A percentile compares a stretch with the other conserved stretches of the same genome.
phyloP scores from a whole-genome alignment of 2,888 invertebrate species.

The Gymnosoma rotundatum region DNA sequence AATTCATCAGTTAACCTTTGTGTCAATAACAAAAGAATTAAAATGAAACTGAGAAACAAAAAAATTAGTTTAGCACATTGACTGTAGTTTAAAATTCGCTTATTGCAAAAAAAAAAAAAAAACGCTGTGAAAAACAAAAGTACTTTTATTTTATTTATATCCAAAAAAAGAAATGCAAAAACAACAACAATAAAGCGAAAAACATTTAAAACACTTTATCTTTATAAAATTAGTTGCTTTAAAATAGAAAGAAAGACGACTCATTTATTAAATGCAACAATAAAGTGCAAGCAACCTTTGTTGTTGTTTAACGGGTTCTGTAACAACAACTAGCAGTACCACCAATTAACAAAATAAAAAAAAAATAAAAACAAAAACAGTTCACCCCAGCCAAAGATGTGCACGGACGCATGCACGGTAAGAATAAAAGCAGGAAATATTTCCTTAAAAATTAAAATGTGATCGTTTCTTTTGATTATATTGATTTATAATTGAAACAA shows the following conservation, averaged over 20 bases:
- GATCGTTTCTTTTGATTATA: slow-evolving; percentile 70
- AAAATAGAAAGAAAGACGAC: slow-evolving; percentile 3
- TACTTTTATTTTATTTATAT: slow-evolving; percentile 17
- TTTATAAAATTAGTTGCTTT: slow-evolving; percentile 57
- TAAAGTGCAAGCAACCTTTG: slow-evolving; percentile 46
- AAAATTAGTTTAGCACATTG: too few species aligned
- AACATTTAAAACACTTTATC: slow-evolving; percentile 67
- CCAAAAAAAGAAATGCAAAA: slow-evolving; percentile 28
- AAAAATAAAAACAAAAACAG: neutral
- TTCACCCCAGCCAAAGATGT: slow-evolving; percentile 60
- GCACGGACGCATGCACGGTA: slow-evolving; percentile 32
- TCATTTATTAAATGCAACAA: slow-evolving; percentile 52
- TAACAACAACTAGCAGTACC: slow-evolving; percentile 13
- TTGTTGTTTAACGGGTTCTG: slow-evolving; percentile 51
- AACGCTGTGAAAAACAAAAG: neutral
- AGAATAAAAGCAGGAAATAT: slow-evolving; percentile 55
- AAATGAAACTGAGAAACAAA: neutral
- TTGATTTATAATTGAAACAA: slow-evolving; percentile 71
- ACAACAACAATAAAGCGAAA: slow-evolving; percentile 26
- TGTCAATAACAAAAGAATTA: neutral
- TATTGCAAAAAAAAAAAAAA: neutral
- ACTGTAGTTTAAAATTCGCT: slow-evolving; percentile 24
- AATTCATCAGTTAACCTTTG: too few species aligned
- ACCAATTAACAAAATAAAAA: slow-evolving; percentile 46
- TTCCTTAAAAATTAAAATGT: slow-evolving; percentile 66